Evolutionary conservation across 2,797 vertebrate genomes (phyloP), one percentile per base, ranked within the genome.

Genomic region (Sarcoramphus papa): DNA sequence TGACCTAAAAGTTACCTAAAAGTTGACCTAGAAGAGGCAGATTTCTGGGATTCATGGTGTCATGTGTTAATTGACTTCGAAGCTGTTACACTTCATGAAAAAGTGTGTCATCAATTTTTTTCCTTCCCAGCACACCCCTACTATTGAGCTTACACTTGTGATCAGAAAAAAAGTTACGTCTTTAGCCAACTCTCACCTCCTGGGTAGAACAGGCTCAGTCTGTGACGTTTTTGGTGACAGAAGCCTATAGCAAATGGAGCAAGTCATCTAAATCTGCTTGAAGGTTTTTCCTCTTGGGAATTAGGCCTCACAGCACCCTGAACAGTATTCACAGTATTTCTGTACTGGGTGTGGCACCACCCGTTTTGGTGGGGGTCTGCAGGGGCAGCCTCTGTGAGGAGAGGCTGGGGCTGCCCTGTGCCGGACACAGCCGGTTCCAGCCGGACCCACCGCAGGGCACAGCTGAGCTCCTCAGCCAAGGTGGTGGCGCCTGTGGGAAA

Each of bases 401-500:
- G 50, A 6, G n/a, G 8, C 48, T 0, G 1, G n/a, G 35, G 56
- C 50, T 62, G 41, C 31, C 50, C 22, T 0, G 1, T 14, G 43
- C 45, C 2, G 5, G 41, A n/a, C 9, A 14, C n/a, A 48, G 48
- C 25, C 1, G 2, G 23, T 57, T 57, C 27, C 14, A 40, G 54
- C 30, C 1, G 3, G 12, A 5, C 51, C 37, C 30, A 25, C 21
- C 2, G 0, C 37, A 33, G 50, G 59, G 37, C 53, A 30, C 3
- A 1, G 40, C 40, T 23, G 41, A 31, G 35, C 18, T 5, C 19
- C 8, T 6, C 24, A 22, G 51, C 33, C 37, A 22, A 23, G 40
- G 17, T 21, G 41, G 31, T 30, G 33, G 35, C 1, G 0, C 56
- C 62, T 37, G 24, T 37, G 41, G 35, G 54, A 63, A 30, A 43